Base-by-base conservation (phyloP, 2,888 invertebrate genomes). In the Teleiodes luculella region DNA sequence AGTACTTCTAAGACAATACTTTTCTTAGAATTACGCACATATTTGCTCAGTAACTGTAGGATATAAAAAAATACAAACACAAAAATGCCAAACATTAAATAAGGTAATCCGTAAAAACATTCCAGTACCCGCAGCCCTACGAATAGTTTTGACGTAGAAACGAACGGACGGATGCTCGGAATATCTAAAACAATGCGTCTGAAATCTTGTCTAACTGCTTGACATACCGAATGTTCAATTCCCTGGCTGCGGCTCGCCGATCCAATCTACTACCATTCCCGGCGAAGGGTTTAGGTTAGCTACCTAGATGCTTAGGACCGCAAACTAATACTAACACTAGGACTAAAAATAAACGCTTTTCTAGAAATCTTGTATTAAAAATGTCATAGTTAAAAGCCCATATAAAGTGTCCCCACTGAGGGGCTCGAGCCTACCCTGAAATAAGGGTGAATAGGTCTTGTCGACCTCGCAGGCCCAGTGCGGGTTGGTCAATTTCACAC, bases 111-210 rank as follows among this genome's bases (percentile, higher is more conserved):
- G 8, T 18, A 16, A 7, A 24, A 49, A 37, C 18, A 49, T 37
- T 36, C 49, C 43, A n/a, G 30, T 1, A 4, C 35, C 41, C 31
- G 58, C 74, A 77, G 53, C 78, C 76, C 78, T 76, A 57, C 33
- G 41, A 60, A 66, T 62, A 66, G 74, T 73, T 79, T 76, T 68
- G 71, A 64, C 70, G 64, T 60, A 60, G 71, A 74, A 76, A 72
- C 71, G 70, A 78, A 70, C 73, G 65, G 67, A 60, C 67, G 68
- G 72, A 82, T 83, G 76, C 76, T 73, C 63, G 69, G 76, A 80
- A 86, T 86, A 83, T 80, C 83, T 82, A 74, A 77, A 75, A 83
- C 82, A 84, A 83, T 84, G 82, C 80, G 85, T 86, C 86, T 86
- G 86, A 86, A 85, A 86, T 84, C 84, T 86, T 84, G 81, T 81